Conservation (phyloP, 2,113 vertebrate genomes). For the Coryphaenoides rupestris region DNA sequence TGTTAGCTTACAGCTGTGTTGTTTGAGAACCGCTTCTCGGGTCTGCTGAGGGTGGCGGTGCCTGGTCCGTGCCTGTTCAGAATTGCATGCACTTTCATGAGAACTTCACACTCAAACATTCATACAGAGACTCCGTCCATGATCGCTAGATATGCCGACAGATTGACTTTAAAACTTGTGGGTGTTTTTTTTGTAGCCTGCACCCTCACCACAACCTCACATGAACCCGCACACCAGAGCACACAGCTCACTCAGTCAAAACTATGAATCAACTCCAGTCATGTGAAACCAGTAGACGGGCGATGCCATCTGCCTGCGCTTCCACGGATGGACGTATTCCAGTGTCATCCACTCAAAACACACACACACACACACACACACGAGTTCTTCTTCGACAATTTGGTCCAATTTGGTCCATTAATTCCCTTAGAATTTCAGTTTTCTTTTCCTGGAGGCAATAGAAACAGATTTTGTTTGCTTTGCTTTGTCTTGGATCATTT, state of each 20-base stretch:
- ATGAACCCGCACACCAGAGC: slow-evolving; percentile 21
- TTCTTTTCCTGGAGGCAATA: background rate
- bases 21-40: too few species aligned
- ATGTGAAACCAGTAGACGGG: slow-evolving; percentile 33
- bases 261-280: slow-evolving; percentile 20
- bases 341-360: background rate
- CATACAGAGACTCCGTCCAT: too few species aligned
- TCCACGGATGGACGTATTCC: background rate
- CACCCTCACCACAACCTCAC: slow-evolving; percentile 26
- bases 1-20: too few species aligned
- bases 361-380: too few species aligned
- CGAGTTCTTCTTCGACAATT: background rate
- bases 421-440: background rate
- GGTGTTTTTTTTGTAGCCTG: background rate
- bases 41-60: too few species aligned
- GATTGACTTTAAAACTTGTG: too few species aligned
- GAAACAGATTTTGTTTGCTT: too few species aligned
- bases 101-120: too few species aligned
- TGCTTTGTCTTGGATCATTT: too few species aligned
- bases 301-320: slow-evolving; percentile 4
- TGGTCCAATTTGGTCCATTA: background rate
- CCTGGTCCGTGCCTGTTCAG: too few species aligned
- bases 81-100: too few species aligned
- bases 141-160: too few species aligned
- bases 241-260: slow-evolving; percentile 7